Base-by-base conservation (phyloP, 2,797 vertebrate species). In the Periophthalmus magnuspinnatus region DNA sequence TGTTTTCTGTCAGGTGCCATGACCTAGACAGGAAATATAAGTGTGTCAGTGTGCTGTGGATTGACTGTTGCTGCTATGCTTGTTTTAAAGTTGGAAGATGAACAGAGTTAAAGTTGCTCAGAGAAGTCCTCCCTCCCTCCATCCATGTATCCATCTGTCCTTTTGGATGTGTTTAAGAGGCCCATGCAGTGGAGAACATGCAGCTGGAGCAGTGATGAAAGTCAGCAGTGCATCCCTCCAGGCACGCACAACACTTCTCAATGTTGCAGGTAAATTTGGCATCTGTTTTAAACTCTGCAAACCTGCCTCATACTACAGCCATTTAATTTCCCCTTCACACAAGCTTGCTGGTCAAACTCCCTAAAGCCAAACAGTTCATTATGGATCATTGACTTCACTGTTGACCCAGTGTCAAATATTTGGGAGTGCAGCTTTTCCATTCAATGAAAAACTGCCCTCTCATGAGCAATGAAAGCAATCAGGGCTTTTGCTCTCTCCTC, bases 151-250 rank as follows among this genome's bases (percentile, higher is more conserved):
- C 61, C 65, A 52, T 60, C 59, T 79, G 74, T 81, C 80, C 84
- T 69, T 58, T 83, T 45, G 70, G 83, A 84, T 82, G 75, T 76
- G 77, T 88, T 90, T 92, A 92, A 94, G 83, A 87, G 85, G 86
- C 91, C 85, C 91, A 92, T 85, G 76, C 76, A 72, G 77, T 69
- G 81, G 81, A 75, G 86, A 82, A 59, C 78, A 86, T 83, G 76
- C 92, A 93, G 90, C 77, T 71, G 84, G 73, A 78, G 81, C 76
- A 78, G 79, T 70, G 92, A 91, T 71, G 68, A 81, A 77, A 91
- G 82, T 86, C 81, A 86, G 88, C 67, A 65, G 70, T 78, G 67
- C 65, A 66, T 81, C 88, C 78, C 84, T 34, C n/a, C 50, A 67
- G 83, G 79, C 59, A 66, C 52, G 73, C 54, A 21, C 79, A 74